These are phyloP conservation scores for Carettochelys insculpta DNA, from an alignment of 2,113 vertebrate species.

Conservation along the genomic window DNA sequence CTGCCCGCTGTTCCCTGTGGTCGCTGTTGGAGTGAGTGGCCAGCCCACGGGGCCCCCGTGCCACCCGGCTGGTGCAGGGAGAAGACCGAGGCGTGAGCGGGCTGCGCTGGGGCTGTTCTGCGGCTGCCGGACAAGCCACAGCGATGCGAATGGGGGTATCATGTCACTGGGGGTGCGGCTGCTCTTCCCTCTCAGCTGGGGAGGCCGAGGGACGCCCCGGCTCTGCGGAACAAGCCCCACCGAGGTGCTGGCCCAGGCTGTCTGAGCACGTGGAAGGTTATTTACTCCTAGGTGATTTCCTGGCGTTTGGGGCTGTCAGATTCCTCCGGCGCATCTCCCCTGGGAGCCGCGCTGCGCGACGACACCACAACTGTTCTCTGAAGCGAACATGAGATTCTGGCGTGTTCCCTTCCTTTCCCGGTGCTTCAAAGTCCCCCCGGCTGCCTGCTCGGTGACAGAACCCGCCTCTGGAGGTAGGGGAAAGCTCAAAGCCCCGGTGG, in stretches of 20 bases:
- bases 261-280: background rate
- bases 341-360: background rate
- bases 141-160: too few species aligned
- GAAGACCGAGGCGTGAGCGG: too few species aligned
- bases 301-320: conserved; percentile 24
- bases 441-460: conserved; percentile 73
- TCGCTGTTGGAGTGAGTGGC: too few species aligned
- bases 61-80: too few species aligned
- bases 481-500: conserved; percentile 52
- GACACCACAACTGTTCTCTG: conserved; percentile 66
- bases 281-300: conserved; percentile 30
- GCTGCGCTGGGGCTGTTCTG: too few species aligned
- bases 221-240: background rate
- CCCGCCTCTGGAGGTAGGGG: conserved; percentile 61
- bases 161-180: too few species aligned
- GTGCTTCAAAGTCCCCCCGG: conserved; percentile 73
- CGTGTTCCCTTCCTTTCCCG: conserved; percentile 65
- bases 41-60: too few species aligned
- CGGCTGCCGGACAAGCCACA: too few species aligned
- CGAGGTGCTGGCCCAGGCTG: background rate
- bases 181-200: background rate
- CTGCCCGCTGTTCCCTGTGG: too few species aligned
- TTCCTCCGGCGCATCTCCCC: conserved; percentile 43
- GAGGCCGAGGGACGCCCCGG: background rate
- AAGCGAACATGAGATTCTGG: conserved; percentile 67